Percentiles rank a stretch among this genome's conserved stretches.
Evolutionary conservation across 2,797 vertebrate species (phyloP).

Genomic region (Sarcophilus harrisii): DNA sequence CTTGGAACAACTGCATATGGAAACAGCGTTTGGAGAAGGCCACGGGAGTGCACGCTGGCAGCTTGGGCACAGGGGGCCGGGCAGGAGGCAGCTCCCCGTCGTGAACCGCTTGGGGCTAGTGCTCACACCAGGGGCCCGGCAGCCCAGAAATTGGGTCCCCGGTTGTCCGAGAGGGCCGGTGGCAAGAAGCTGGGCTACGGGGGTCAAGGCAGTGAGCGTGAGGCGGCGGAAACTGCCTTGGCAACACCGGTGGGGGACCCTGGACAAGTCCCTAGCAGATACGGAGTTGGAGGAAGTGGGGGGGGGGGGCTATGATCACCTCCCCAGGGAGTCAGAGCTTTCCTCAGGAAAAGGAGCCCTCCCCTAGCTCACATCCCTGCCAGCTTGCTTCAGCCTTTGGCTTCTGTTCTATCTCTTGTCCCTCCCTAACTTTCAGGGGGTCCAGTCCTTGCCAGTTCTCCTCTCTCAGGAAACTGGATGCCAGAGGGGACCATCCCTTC

Average conservation of each 20-base stretch:
- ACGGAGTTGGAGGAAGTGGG: background rate
- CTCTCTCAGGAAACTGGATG: too few species aligned
- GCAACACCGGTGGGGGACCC: too few species aligned
- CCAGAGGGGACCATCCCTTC: background rate
- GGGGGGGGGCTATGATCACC: background rate
- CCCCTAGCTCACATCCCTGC: too few species aligned
- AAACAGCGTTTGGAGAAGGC: constrained; percentile 43
- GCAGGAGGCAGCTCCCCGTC: background rate
- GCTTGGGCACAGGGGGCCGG: constrained; percentile 21
- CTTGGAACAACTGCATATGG: background rate
- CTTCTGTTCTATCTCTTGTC: background rate
- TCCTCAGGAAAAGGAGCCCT: too few species aligned
- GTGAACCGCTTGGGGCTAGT: background rate
- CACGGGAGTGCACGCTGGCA: background rate
- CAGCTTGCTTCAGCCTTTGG: too few species aligned
- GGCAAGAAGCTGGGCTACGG: constrained; percentile 30
- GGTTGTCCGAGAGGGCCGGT: background rate
- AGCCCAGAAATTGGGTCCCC: background rate
- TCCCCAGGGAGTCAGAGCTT: background rate
- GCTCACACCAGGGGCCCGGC: background rate
- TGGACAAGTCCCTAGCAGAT: too few species aligned
- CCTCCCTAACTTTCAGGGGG: background rate
- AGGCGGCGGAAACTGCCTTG: too few species aligned
- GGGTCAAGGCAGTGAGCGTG: too few species aligned
- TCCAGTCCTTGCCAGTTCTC: background rate